A percentile compares a stretch with the other conserved stretches of the same genome.
Conservation (phyloP, 2,888 invertebrate genomes). For the Mesorhabditis spiculigera region DNA sequence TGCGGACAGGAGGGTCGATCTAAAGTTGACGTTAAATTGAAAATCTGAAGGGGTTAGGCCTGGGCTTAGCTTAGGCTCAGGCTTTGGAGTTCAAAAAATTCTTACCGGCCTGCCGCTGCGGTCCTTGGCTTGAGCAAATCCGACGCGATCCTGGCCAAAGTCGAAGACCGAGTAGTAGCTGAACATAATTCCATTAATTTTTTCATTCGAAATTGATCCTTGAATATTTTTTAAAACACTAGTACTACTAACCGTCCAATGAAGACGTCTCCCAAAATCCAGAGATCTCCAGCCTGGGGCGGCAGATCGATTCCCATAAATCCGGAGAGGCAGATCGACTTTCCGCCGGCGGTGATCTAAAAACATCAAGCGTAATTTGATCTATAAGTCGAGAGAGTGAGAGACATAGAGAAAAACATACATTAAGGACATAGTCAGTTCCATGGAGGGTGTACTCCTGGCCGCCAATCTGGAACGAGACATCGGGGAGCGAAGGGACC, state of each 20-base stretch:
- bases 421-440: constrained; percentile 81
- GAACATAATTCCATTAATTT: no score
- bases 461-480: constrained; percentile 76
- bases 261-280: constrained; percentile 97
- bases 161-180: constrained; percentile 57
- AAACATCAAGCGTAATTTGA: not conserved
- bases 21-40: no score
- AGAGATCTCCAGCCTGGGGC: constrained; percentile 79
- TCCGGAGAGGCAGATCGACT: constrained; percentile 86
- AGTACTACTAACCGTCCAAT: constrained; percentile 66
- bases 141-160: constrained; percentile 50
- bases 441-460: constrained; percentile 72
- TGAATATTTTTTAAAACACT: no score
- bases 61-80: no score
- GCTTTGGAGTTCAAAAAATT: no score
- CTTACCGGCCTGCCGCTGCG: constrained; percentile 22
- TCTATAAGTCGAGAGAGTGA: not conserved
- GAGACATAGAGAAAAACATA: constrained; percentile 59
- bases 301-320: constrained; percentile 96
- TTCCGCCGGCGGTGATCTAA: constrained; percentile 75
- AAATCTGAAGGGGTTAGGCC: no score
- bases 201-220: no score
- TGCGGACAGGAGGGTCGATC: no score
- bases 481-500: constrained; percentile 76
- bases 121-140: constrained; percentile 53